Conservation (phyloP, 2,888 invertebrate species). For the Syrphus vitripennis region DNA sequence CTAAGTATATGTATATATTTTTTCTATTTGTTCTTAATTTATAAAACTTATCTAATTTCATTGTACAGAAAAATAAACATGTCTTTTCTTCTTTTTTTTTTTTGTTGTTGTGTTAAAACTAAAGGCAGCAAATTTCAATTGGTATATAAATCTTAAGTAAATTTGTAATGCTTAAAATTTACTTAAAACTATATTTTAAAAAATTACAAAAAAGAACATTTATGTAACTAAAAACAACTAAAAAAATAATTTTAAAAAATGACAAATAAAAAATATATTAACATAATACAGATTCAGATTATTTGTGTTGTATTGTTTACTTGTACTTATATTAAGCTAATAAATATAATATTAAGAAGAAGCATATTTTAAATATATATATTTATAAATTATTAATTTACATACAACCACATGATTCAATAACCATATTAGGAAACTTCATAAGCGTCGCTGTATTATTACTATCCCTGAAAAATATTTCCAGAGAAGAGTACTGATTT, state of each 20-base stretch:
- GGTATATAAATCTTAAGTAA: not conserved
- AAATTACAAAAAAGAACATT: conserved; percentile 4
- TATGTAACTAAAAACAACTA: conserved; percentile 2
- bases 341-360: conserved; percentile 38
- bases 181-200: not conserved
- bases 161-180: conserved; percentile 5
- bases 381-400: conserved; percentile 76
- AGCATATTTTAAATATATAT: not conserved
- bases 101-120: too few species aligned
- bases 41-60: not conserved
- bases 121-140: conserved; percentile 45
- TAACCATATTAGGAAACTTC: conserved; percentile 93
- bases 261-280: conserved; percentile 49
- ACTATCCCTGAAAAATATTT: conserved; percentile 90
- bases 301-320: conserved; percentile 11
- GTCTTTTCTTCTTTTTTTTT: not conserved
- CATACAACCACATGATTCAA: conserved; percentile 95
- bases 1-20: not conserved
- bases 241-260: conserved; percentile 7
- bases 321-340: not conserved
- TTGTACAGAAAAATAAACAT: not conserved
- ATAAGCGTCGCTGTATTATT: conserved; percentile 90
- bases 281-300: conserved; percentile 69
- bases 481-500: conserved; percentile 90
- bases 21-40: not conserved